A percentile compares a stretch with the other conserved stretches of the same genome.
phyloP scores from a whole-genome alignment of 64 coral and sea anemone genomes.

The Acropora tenuis region DNA sequence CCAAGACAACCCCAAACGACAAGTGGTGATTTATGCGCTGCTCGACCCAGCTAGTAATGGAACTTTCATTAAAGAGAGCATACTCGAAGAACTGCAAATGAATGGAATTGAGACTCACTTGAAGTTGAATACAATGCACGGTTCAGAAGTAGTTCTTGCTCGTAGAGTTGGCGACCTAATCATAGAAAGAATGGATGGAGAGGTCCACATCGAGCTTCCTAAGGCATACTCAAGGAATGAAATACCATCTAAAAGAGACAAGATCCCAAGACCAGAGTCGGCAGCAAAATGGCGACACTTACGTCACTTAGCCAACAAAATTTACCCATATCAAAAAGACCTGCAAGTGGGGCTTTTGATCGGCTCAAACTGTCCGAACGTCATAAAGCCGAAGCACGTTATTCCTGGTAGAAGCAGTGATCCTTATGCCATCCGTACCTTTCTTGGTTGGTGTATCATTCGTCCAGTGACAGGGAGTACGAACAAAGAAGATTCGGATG shows the following conservation, averaged over 20 bases:
- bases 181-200: constrained; percentile 26
- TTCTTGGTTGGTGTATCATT: constrained; percentile 60
- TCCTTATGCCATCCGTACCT: constrained; percentile 46
- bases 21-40: constrained; percentile 64
- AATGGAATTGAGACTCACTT: constrained; percentile 46
- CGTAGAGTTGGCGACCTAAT: constrained; percentile 21
- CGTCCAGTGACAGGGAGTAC: constrained; percentile 17
- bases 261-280: constrained; percentile 51
- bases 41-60: constrained; percentile 55
- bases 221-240: constrained; percentile 24
- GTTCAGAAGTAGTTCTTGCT: constrained; percentile 31
- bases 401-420: constrained; percentile 37
- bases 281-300: constrained; percentile 22
- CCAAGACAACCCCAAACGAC: constrained; percentile 7
- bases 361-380: constrained; percentile 55
- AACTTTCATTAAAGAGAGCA: constrained; percentile 37
- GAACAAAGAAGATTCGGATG: constrained; percentile 9
- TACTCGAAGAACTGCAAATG: constrained; percentile 26
- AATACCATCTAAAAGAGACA: constrained; percentile 36
- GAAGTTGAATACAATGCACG: constrained; percentile 61
- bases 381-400: constrained; percentile 52
- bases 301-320: constrained; percentile 18
- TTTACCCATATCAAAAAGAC: constrained; percentile 26
- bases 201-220: constrained; percentile 40
- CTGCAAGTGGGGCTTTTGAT: constrained; percentile 44